Evolutionary conservation across 2,888 invertebrate species (phyloP).

Genomic region (Tiphia femorata): DNA sequence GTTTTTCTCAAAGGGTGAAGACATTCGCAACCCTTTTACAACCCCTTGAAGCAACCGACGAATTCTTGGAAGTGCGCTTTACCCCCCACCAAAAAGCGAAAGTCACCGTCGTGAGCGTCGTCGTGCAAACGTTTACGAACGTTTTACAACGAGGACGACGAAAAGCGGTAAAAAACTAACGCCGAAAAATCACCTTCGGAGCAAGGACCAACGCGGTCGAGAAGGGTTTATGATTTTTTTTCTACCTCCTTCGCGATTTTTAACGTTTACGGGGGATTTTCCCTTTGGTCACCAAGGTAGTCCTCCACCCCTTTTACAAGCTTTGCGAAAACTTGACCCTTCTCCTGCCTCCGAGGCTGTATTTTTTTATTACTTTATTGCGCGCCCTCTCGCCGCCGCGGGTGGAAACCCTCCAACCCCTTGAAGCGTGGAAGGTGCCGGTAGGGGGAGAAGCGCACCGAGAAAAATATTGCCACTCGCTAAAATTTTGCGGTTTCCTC

Average conservation of each 20-base stretch:
- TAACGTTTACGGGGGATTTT: constrained; percentile 44
- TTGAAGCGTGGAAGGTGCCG: constrained; percentile 31
- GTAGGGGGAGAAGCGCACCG: constrained; percentile 4
- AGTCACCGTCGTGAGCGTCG: constrained; percentile 34
- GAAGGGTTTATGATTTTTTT: constrained; percentile 60
- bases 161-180: constrained; percentile 43
- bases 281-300: constrained; percentile 17
- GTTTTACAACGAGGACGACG: constrained; percentile 20
- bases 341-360: constrained; percentile 48
- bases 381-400: constrained; percentile 25
- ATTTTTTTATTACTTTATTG: constrained; percentile 61
- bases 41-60: constrained; percentile 35
- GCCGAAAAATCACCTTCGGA: constrained; percentile 26
- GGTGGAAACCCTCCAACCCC: constrained; percentile 46
- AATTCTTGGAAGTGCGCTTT: constrained; percentile 7
- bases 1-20: constrained; percentile 54
- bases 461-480: constrained; percentile 51
- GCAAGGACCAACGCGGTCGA: too few species aligned
- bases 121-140: constrained; percentile 18
- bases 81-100: constrained; percentile 51
- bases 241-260: constrained; percentile 36
- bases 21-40: constrained; percentile 54
- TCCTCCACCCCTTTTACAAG: constrained; percentile 63
- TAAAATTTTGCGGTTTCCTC: constrained; percentile 57
- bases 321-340: constrained; percentile 63